Base-by-base conservation (phyloP, 2,888 invertebrate species). In the Diachrysia chrysitis region DNA sequence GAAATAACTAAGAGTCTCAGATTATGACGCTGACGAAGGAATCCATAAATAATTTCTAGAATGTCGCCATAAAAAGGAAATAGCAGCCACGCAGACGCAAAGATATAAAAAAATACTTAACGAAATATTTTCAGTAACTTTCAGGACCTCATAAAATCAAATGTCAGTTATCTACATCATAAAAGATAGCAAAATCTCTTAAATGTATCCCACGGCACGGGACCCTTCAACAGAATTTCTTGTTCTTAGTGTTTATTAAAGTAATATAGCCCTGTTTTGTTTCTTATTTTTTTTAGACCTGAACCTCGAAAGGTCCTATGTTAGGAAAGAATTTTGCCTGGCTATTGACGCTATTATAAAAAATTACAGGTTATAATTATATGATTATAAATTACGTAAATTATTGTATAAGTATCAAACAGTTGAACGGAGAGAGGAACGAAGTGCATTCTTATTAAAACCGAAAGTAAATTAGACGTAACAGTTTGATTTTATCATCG, bases 151-250 rank as follows among this genome's bases (percentile, higher is more conserved):
- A 62, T 64, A 66, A 78, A 67, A 58, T 63, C 21, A 58, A 58
- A 54, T 5, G 35, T 23, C 58, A 61, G 61, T 56, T 76, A 58
- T 76, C 64, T 42, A 17, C 35, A 61, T 55, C 61, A 58, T 68
- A 71, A 76, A 79, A 76, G n/a, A 71, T 75, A 63, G 19, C 19
- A 14, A 23, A 63, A 32, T 58, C 29, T 51, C 54, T 55, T 29
- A 12, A 48, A 64, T 57, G 57, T 53, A 55, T 58, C 54, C 62
- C 63, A 23, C n/a, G 62, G 71, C 63, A 23, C n/a, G 62, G 71
- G 66, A 67, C 57, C 25, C 51, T 65, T 71, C 67, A 60, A 51
- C 53, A 16, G 71, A 67, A 21, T 57, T n/a, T 23, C 19, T 5
- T 23, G 6, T 42, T 42, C 37, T n/a, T n/a, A 6, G 42, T 6